Conservation (phyloP, 2,888 invertebrate genomes). For the Drosophila stalkeri region DNA sequence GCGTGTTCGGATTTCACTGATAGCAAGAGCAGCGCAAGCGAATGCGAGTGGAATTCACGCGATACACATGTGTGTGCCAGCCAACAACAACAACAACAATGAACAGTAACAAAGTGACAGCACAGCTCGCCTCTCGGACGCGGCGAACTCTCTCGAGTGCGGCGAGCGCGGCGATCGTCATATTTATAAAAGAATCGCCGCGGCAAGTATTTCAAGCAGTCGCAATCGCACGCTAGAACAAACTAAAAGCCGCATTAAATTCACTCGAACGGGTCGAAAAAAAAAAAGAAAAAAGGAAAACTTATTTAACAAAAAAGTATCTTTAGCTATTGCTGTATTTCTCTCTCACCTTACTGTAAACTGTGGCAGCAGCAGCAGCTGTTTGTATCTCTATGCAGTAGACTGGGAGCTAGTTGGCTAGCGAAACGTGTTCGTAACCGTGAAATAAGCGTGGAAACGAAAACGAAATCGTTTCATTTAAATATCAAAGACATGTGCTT, state of each 20-base stretch:
- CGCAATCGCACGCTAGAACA: slow-evolving; percentile 81
- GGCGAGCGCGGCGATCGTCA: slow-evolving; percentile 57
- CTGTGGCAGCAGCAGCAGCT: slow-evolving; percentile 13
- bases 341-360: slow-evolving; percentile 5
- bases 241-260: slow-evolving; percentile 41
- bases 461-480: slow-evolving; percentile 18
- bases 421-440: slow-evolving; percentile 33
- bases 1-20: slow-evolving; percentile 71
- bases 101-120: slow-evolving; percentile 26
- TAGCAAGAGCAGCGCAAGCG: slow-evolving; percentile 57
- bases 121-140: slow-evolving; percentile 15
- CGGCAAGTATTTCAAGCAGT: slow-evolving; percentile 78
- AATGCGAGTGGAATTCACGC: slow-evolving; percentile 73
- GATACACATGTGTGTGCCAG: slow-evolving; percentile 72
- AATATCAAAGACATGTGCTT: slow-evolving; percentile 55
- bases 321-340: slow-evolving; percentile 22
- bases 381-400: slow-evolving; percentile 15
- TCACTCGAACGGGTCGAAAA: slow-evolving; percentile 3
- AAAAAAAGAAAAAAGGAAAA: neutral
- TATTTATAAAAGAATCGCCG: slow-evolving; percentile 83
- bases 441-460: slow-evolving; percentile 30
- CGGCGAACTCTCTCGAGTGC: slow-evolving; percentile 51
- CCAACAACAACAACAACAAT: slow-evolving; percentile 17
- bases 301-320: slow-evolving; percentile 14
- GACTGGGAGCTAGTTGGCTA: neutral